Conservation (phyloP, 2,797 vertebrate species). For the Bradypodion pumilum region DNA sequence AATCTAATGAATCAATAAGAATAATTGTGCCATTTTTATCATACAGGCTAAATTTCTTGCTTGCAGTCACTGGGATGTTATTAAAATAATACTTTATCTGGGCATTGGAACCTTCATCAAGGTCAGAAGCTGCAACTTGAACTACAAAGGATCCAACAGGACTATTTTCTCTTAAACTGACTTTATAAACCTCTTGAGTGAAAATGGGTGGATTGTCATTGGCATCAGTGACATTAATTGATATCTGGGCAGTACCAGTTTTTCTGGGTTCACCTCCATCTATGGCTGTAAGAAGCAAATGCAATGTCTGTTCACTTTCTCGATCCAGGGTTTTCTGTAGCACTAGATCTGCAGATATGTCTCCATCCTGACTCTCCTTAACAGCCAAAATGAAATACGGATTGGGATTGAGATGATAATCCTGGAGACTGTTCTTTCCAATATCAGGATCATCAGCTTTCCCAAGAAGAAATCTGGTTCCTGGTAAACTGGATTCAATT, state of each 20-base stretch:
- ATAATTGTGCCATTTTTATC: constrained; percentile 50
- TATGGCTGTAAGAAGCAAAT: constrained; percentile 62
- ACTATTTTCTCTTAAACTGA: constrained; percentile 67
- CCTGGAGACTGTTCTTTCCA: constrained; percentile 67
- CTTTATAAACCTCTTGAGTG: constrained; percentile 64
- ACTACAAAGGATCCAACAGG: constrained; percentile 58
- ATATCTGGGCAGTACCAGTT: constrained; percentile 63
- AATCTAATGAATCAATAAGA: constrained; percentile 60
- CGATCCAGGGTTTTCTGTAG: constrained; percentile 71
- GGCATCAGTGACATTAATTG: constrained; percentile 65
- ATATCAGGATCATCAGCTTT: constrained; percentile 68
- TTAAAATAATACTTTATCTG: constrained; percentile 69
- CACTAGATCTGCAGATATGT: constrained; percentile 63
- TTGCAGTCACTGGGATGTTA: constrained; percentile 36
- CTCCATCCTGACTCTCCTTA: constrained; percentile 65
- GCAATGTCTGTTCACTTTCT: constrained; percentile 61
- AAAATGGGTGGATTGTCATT: constrained; percentile 74
- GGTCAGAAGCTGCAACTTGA: constrained; percentile 69
- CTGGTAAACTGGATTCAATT: constrained; percentile 60
- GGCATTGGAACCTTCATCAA: constrained; percentile 68
- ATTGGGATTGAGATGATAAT: constrained; percentile 66
- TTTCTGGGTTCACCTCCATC: constrained; percentile 70
- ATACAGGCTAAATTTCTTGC: constrained; percentile 55
- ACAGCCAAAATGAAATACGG: constrained; percentile 65
- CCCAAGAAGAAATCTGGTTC: constrained; percentile 63